Evolutionary conservation across 2,888 invertebrate genomes (phyloP).

Genomic region (Kuschelorhynchus macadamiae): DNA sequence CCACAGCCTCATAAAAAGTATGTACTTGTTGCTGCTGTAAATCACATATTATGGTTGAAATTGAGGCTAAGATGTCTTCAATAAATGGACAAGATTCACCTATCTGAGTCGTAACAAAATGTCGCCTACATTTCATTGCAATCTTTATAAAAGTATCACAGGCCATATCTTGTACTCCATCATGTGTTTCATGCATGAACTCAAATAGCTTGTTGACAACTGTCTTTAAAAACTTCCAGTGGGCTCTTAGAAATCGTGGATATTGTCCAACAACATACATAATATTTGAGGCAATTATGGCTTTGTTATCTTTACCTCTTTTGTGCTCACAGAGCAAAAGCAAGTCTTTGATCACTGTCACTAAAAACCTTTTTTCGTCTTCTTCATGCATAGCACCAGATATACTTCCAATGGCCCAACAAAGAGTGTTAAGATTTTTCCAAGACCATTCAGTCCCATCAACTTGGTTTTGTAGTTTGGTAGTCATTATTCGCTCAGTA

Average conservation of each 20-base stretch:
- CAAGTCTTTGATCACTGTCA: constrained; percentile 98
- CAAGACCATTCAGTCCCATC: constrained; percentile 99
- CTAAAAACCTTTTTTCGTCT: constrained; percentile 98
- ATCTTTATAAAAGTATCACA: constrained; percentile 99
- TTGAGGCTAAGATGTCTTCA: constrained; percentile 96
- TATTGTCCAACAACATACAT: constrained; percentile 99
- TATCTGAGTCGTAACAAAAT: constrained; percentile 96
- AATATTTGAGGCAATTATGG: constrained; percentile 99
- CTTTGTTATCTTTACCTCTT: constrained; percentile 99
- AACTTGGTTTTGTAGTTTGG: constrained; percentile 97
- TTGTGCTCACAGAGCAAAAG: constrained; percentile 95
- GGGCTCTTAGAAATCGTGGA: constrained; percentile 97
- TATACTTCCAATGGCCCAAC: constrained; percentile 98
- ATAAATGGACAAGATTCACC: constrained; percentile 98
- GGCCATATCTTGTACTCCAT: constrained; percentile 99
- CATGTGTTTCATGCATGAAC: constrained; percentile 99
- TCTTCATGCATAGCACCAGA: constrained; percentile 98
- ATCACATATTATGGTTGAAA: constrained; percentile 98
- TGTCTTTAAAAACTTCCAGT: constrained; percentile 99
- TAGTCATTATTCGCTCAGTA: constrained; percentile 99
- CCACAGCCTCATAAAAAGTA: constrained; percentile 52
- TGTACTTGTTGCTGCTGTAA: constrained; percentile 91
- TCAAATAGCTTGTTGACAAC: constrained; percentile 99
- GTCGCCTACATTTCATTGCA: constrained; percentile 96
- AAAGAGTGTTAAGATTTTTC: constrained; percentile 99